phyloP scores from a whole-genome alignment of 2,888 invertebrate species.

The Pomacea canaliculata region DNA sequence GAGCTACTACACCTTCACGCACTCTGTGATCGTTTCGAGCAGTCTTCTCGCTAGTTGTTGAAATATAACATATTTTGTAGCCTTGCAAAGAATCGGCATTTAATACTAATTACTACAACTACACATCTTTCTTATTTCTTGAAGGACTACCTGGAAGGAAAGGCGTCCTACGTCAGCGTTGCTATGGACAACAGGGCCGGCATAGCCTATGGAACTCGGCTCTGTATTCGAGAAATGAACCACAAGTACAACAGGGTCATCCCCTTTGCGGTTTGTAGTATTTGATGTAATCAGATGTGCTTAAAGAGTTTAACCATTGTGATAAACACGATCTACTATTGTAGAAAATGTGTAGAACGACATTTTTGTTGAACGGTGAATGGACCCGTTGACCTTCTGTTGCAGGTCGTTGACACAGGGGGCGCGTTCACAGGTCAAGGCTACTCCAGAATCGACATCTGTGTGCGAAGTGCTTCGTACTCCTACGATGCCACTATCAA shows the following conservation, averaged over 20 bases:
- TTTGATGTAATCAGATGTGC: too few relatives aligned
- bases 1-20: not conserved
- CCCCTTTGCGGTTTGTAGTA: constrained; percentile 38
- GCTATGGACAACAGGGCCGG: constrained; percentile 49
- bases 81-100: too few relatives aligned
- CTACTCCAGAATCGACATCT: constrained; percentile 46
- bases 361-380: too few relatives aligned
- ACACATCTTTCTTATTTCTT: too few relatives aligned
- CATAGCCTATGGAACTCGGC: constrained; percentile 39
- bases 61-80: too few relatives aligned
- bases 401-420: constrained; percentile 46
- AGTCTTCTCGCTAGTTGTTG: too few relatives aligned
- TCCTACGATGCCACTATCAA: constrained; percentile 46
- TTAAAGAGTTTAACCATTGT: too few relatives aligned
- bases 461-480: constrained; percentile 32
- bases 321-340: too few relatives aligned
- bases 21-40: too few relatives aligned
- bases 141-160: constrained; percentile 38
- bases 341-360: too few relatives aligned
- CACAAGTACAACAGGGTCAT: constrained; percentile 40
- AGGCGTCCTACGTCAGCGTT: constrained; percentile 40
- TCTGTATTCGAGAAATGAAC: constrained; percentile 49
- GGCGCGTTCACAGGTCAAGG: constrained; percentile 42
- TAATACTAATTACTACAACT: too few relatives aligned
- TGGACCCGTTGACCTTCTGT: not conserved